phyloP scores from a whole-genome alignment of 2,888 invertebrate species.

The Calliphora vomitoria region DNA sequence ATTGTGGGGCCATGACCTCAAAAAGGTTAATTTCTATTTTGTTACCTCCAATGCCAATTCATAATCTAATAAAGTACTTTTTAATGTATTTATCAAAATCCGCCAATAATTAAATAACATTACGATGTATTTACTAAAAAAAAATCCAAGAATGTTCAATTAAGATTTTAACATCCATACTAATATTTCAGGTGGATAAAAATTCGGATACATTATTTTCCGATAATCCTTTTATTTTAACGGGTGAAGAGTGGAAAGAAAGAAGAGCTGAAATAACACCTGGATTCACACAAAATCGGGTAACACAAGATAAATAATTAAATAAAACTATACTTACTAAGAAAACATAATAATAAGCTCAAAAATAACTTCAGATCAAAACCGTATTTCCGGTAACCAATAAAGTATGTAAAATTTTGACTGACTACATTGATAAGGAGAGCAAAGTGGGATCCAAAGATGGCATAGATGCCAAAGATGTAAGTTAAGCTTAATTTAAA shows the following conservation, averaged over 20 bases:
- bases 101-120: no score
- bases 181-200: conserved; percentile 78
- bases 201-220: conserved; percentile 84
- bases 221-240: conserved; percentile 85
- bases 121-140: no score
- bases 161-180: no score
- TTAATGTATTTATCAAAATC: no score
- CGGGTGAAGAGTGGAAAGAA: conserved; percentile 85
- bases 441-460: conserved; percentile 77
- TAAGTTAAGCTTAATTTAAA: conserved; percentile 59
- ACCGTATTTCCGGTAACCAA: conserved; percentile 85
- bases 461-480: conserved; percentile 84
- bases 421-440: conserved; percentile 82
- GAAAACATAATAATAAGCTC: neutral
- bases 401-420: conserved; percentile 84
- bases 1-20: no score
- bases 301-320: conserved; percentile 74
- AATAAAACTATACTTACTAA: neutral
- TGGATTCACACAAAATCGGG: conserved; percentile 85
- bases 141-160: no score
- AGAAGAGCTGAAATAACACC: conserved; percentile 85
- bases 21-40: no score
- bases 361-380: conserved; percentile 80
- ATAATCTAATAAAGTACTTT: no score
- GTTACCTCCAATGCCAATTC: no score